Base-by-base conservation (phyloP, 2,888 invertebrate species). In the Margaritifera margaritifera region DNA sequence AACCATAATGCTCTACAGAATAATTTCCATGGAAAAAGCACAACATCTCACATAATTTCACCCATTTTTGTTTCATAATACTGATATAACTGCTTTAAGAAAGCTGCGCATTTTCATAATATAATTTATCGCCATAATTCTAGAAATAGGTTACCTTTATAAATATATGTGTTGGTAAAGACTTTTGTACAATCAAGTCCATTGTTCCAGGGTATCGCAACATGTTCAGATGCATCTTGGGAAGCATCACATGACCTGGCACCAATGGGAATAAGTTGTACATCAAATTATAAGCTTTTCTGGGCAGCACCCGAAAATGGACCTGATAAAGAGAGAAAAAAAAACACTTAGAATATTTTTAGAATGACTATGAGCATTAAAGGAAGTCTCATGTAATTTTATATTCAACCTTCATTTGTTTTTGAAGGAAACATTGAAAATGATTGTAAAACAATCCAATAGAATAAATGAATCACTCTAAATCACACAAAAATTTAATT, bases 221-320 rank as follows among this genome's bases (percentile, higher is more conserved):
- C 78, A 92, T 90, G 69, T 90, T 88, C 57, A 93, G 84, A 27
- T 91, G 90, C 19, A 93, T 83, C 61, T 90, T 89, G 54, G 95
- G 94, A 68, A 94, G 92, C 4, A 92, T 91, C n/a, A 94, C 93
- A 87, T 93, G 93, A 4, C 95, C 95, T 18, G 94, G 92, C 62
- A 93, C 91, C 79, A 95, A 90, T 0, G 96, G 96, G 82, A 95
- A 94, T 72, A 96, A 91, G 86, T 95, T 95, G 91, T 95, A 96
- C 80, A 93, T 83, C 75, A 91, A 81, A 58, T 84, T 76, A 64
- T 88, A 85, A 18, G 84, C 84, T 66, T 87, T 87, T 11, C 87
- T 80, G 1, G 91, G 91, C 66, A 90, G 79, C 22, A 91, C 83
- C 61, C 90, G 84, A 71, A 91, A 87, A 62, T 88, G 89, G 3